Conservation (phyloP, 2,888 invertebrate species). For the Epinotia nisella region DNA sequence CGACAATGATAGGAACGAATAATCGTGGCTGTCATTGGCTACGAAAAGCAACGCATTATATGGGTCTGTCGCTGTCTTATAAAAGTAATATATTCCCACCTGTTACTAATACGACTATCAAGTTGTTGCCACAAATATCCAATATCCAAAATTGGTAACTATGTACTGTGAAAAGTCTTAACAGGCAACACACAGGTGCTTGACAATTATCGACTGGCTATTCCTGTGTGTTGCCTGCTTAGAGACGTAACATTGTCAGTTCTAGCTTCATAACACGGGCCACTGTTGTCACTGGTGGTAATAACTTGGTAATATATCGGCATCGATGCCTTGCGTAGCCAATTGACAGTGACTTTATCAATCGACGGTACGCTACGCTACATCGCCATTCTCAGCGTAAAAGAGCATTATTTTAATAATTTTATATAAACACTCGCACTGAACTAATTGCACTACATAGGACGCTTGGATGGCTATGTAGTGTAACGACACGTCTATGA, state of each 20-base stretch:
- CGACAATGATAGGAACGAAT: conserved; percentile 2
- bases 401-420: conserved; percentile 28
- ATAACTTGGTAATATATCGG: too few species aligned
- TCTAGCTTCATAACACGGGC: too few species aligned
- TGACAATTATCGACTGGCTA: too few species aligned
- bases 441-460: conserved; percentile 21
- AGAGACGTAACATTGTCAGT: too few species aligned
- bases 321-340: conserved; percentile 12
- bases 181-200: too few species aligned
- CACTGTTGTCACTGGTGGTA: background rate
- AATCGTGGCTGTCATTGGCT: background rate
- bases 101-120: too few species aligned
- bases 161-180: too few species aligned
- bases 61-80: too few species aligned
- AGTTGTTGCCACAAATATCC: too few species aligned
- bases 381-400: conserved; percentile 9
- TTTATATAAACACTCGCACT: conserved; percentile 30
- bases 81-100: background rate
- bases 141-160: too few species aligned
- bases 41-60: background rate
- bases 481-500: conserved; percentile 14
- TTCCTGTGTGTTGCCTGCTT: too few species aligned
- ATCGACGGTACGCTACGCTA: conserved; percentile 15
- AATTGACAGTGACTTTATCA: background rate
- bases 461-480: conserved; percentile 14